Evolutionary conservation across 2,888 invertebrate genomes (phyloP).

Genomic region (Gymnoscelis rufifasciata): DNA sequence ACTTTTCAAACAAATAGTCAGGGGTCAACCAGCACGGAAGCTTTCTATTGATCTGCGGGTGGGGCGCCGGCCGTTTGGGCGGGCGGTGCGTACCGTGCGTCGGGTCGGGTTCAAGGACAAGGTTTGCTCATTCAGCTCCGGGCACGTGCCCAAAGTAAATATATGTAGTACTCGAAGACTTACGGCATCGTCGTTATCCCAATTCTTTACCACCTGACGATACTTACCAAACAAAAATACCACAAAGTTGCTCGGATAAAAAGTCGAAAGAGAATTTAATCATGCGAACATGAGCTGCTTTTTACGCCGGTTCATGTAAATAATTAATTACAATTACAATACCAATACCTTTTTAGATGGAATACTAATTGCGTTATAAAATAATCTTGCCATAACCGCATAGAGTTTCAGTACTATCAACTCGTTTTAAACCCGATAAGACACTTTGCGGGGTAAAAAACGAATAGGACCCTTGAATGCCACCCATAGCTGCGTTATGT

Average conservation of each 20-base stretch:
- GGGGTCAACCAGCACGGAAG: neutral
- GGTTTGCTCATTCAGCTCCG: conserved; percentile 70
- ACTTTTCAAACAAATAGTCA: neutral
- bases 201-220: conserved; percentile 26
- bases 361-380: conserved; percentile 13
- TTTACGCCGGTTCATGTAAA: neutral
- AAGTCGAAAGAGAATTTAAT: neutral
- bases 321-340: conserved; percentile 9
- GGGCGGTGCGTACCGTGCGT: conserved; percentile 68
- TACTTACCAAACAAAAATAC: neutral
- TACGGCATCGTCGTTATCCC: conserved; percentile 56
- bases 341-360: conserved; percentile 11
- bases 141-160: conserved; percentile 77
- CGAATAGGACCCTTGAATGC: conserved; percentile 23
- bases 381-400: conserved; percentile 13
- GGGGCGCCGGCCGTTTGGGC: conserved; percentile 57
- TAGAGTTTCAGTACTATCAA: conserved; percentile 21
- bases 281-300: neutral
- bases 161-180: conserved; percentile 69
- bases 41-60: conserved; percentile 51
- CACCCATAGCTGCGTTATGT: conserved; percentile 27
- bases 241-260: neutral
- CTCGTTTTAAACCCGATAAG: conserved; percentile 21
- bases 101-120: conserved; percentile 73
- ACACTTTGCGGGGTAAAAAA: conserved; percentile 21